These are phyloP conservation scores for Rhabdomys dilectus DNA, from an alignment of 2,113 vertebrate species.

Conservation along the genomic window DNA sequence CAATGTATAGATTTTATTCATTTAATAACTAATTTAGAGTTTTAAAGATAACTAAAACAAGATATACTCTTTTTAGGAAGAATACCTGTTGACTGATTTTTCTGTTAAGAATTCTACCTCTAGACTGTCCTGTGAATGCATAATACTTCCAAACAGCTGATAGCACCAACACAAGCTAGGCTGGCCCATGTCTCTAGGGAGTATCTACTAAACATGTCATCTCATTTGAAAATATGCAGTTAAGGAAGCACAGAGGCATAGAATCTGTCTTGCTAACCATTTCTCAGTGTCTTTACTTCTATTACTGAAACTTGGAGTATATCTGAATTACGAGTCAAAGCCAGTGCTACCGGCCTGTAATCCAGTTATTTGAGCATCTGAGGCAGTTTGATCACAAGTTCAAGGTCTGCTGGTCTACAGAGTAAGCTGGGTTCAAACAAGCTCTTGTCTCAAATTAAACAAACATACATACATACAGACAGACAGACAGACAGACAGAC, in stretches of 20 bases:
- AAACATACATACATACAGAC: no score
- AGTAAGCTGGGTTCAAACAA: neutral
- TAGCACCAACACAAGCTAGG: neutral
- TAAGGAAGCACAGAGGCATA: neutral
- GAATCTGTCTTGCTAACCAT: no score
- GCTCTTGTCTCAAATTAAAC: neutral
- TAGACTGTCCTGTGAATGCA: neutral
- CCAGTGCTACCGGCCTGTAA: neutral
- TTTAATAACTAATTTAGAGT: neutral
- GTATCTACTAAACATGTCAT: neutral
- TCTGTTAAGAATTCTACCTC: neutral
- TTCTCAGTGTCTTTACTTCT: neutral
- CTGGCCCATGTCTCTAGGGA: fast-evolving
- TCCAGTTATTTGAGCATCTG: neutral
- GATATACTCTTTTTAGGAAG: neutral
- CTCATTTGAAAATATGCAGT: no score
- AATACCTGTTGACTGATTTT: neutral
- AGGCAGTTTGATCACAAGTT: neutral
- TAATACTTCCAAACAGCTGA: neutral
- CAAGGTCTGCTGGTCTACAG: neutral
- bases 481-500: no score
- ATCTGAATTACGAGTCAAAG: neutral
- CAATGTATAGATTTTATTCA: neutral
- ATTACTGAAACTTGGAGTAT: neutral
- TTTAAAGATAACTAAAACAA: neutral